A percentile compares a stretch with the other conserved stretches of the same genome.
Conservation (phyloP, 1,140 invertebrate species). For the Lasioglossum albipes region DNA sequence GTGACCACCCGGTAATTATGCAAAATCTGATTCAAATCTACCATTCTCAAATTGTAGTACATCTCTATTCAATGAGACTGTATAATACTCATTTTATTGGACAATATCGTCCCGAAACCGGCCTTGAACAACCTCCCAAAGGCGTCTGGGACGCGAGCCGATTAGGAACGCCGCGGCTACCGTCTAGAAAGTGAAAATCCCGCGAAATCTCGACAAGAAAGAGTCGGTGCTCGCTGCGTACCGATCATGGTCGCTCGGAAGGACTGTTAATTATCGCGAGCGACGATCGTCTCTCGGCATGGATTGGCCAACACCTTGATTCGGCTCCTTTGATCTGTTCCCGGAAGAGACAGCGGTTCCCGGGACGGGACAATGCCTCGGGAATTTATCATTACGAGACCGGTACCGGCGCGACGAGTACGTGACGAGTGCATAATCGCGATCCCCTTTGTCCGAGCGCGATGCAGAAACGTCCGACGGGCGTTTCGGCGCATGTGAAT, state of each 20-base stretch:
- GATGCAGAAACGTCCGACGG: constrained; percentile 16
- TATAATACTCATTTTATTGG: no score
- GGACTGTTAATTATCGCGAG: constrained; percentile 16
- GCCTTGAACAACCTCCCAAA: no score
- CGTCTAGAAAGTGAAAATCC: no score
- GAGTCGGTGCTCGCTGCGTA: no score
- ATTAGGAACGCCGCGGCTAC: no score
- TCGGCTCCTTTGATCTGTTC: constrained; percentile 29
- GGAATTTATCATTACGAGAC: constrained; percentile 44
- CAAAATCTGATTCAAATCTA: no score
- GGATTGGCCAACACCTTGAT: constrained; percentile 30
- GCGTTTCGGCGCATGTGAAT: constrained; percentile 41
- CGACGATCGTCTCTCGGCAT: neutral
- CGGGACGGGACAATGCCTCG: constrained; percentile 38
- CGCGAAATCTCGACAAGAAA: no score
- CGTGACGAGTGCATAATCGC: constrained; percentile 52
- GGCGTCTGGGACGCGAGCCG: no score
- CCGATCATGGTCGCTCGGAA: neutral
- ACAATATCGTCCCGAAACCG: no score
- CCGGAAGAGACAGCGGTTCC: constrained; percentile 23
- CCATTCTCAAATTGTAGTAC: no score
- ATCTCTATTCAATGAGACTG: no score
- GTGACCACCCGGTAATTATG: no score
- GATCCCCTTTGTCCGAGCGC: constrained; percentile 38
- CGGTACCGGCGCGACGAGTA: constrained; percentile 18